Percentiles rank a stretch among this genome's conserved stretches.
Conservation (phyloP, 1,140 invertebrate genomes). For the Orchestia grillus region DNA sequence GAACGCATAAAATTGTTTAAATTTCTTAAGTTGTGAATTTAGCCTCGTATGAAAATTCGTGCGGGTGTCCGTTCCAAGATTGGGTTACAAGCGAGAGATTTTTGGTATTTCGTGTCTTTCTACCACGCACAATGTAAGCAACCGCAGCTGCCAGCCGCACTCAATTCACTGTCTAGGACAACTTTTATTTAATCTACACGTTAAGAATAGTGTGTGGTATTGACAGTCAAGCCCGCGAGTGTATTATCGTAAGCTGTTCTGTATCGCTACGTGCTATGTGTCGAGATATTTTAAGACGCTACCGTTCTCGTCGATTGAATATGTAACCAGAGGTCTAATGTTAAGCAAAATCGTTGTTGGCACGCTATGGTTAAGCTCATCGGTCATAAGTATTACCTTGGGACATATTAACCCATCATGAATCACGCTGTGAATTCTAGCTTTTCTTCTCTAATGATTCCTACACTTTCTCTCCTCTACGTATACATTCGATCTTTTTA, state of each 20-base stretch:
- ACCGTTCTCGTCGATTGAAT: conserved; percentile 50
- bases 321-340: conserved; percentile 38
- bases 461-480: neutral
- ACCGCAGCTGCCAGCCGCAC: neutral
- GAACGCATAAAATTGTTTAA: neutral
- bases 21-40: neutral
- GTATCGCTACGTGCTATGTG: neutral
- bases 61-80: neutral
- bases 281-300: conserved; percentile 19
- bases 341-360: conserved; percentile 52
- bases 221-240: neutral
- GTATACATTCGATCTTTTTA: neutral
- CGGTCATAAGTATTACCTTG: conserved; percentile 18
- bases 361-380: conserved; percentile 47
- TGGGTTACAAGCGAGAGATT: neutral
- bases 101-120: neutral
- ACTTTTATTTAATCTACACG: neutral
- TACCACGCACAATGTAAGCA: neutral
- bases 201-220: neutral
- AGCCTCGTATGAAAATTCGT: neutral
- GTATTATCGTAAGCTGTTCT: neutral
- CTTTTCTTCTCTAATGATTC: neutral
- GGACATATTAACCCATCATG: conserved; percentile 9
- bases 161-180: neutral
- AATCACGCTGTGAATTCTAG: conserved; percentile 38